Evolutionary conservation across 2,113 vertebrate genomes (phyloP), one percentile per base, ranked within the genome.

Genomic region (Heterotis niloticus): DNA sequence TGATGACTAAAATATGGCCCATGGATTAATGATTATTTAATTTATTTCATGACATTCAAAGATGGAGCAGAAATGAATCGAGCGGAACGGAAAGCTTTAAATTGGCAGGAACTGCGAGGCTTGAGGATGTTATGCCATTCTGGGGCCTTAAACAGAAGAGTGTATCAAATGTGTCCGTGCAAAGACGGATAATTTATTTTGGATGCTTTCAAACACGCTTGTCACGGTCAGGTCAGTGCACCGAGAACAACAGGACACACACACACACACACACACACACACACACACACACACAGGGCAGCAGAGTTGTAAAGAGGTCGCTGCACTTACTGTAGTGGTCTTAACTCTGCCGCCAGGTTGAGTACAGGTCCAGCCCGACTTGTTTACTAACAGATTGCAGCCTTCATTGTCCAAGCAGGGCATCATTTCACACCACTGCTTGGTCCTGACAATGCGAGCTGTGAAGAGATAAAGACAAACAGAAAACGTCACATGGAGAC

Each of bases 321-420:
- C 9, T 5, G 57, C 0, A 77, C 94, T 78, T 90, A 98, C 96
- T 89, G 96, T 98, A 84, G 96, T 98, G 88, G 95, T 98, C 91
- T 97, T 97, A 88, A 96, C 94, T 79, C 96, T 90, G 77, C 96
- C 95, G 78, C 96, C 95, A 17, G 95, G 95, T 90, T 95, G 95
- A 5, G 94, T 95, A 92, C 96, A 98, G 87, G 94, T 97, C 95
- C 96, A 98, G 90, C 96, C 96, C 81, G 95, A 96, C 86, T 91
- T 94, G 89, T 95, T 95, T 87, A 94, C 92, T 86, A 98, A 87
- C 87, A 96, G 90, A 87, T 95, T 90, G 59, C 96, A 98, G 78
- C 92, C 94, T 88, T 98, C 96, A 24, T 94, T 92, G 82, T 96
- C 94, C 92, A 98, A 90, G 89, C 96, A 98, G 5, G 96, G 96